Conservation (phyloP, 2,113 vertebrate genomes). For the Rhea pennata region DNA sequence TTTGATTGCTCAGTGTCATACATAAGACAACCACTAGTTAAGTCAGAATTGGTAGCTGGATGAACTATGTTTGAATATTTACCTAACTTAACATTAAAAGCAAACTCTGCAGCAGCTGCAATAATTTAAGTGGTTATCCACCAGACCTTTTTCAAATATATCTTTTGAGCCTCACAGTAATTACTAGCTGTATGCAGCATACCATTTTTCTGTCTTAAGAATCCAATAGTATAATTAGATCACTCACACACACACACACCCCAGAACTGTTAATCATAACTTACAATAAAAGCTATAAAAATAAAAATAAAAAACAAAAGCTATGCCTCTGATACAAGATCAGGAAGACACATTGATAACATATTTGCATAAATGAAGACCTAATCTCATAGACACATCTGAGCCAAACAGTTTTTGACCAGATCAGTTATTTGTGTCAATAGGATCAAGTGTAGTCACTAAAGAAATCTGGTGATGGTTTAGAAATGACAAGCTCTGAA, state of each 20-base stretch:
- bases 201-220: slow-evolving; percentile 66
- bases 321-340: not conserved
- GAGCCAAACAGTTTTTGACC: not conserved
- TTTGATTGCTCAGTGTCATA: not conserved
- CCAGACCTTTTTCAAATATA: slow-evolving; percentile 23
- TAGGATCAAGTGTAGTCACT: not conserved
- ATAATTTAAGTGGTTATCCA: slow-evolving; percentile 44
- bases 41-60: not conserved
- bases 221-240: slow-evolving; percentile 43
- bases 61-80: not conserved
- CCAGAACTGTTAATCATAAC: not conserved
- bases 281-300: slow-evolving; percentile 11
- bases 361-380: not conserved
- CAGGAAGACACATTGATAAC: not conserved
- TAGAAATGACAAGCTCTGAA: not conserved
- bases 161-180: slow-evolving; percentile 49
- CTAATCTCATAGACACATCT: not conserved
- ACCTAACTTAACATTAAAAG: slow-evolving; percentile 52
- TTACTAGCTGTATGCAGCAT: slow-evolving; percentile 48
- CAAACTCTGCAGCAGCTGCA: slow-evolving; percentile 10
- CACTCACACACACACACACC: not conserved
- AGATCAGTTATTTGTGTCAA: not conserved
- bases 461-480: not conserved
- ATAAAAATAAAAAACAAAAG: not conserved
- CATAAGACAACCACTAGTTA: slow-evolving; percentile 1